phyloP scores from a whole-genome alignment of 2,797 vertebrate species.

The Gobio occitaniae region DNA sequence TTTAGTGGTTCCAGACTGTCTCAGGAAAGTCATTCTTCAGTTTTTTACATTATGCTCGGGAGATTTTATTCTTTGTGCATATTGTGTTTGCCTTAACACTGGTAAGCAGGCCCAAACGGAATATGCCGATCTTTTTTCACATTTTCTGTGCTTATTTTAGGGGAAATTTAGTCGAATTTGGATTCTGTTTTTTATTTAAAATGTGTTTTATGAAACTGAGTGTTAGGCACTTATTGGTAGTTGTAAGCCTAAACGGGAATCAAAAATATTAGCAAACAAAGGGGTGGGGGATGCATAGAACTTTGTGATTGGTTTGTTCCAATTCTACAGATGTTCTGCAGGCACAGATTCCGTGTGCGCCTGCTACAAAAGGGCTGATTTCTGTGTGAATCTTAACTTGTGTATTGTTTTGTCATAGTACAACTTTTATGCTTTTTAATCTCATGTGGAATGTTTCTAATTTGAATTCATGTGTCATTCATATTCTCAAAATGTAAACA shows the following conservation, averaged over 20 bases:
- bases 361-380: slow-evolving; percentile 17
- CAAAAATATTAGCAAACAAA: background rate
- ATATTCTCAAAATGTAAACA: background rate
- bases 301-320: background rate
- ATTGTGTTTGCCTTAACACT: background rate
- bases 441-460: background rate
- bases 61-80: slow-evolving; percentile 10
- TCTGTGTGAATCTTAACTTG: background rate
- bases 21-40: background rate
- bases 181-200: background rate
- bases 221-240: background rate
- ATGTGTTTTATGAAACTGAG: no score
- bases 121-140: background rate
- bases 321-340: background rate
- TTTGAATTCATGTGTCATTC: background rate
- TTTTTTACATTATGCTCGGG: background rate
- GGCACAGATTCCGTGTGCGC: background rate
- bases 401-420: background rate
- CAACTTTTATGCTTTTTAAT: background rate
- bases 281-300: background rate
- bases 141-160: background rate
- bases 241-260: background rate
- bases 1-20: background rate
- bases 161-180: background rate
- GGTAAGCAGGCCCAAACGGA: background rate